Percentiles rank a stretch among this genome's conserved stretches.
phyloP scores from a whole-genome alignment of 30 jellyfish, hydroid and myxozoan genomes.

The Turritopsis dohrnii region DNA sequence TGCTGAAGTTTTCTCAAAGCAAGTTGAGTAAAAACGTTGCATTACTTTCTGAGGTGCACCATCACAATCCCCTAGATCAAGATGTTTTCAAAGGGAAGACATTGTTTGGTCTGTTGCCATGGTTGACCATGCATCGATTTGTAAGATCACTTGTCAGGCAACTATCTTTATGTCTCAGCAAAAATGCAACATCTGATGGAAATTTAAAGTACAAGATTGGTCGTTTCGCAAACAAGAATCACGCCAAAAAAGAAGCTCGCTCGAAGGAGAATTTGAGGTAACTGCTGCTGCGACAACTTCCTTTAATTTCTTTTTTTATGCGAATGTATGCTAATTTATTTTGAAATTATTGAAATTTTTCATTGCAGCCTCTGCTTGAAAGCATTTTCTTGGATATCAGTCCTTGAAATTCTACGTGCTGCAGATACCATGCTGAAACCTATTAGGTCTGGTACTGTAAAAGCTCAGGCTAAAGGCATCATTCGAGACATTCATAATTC shows the following conservation, averaged over 20 bases:
- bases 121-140: slow-evolving; percentile 56
- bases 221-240: slow-evolving; percentile 41
- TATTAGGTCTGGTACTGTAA: slow-evolving; percentile 66
- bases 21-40: slow-evolving; percentile 24
- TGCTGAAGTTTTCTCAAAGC: slow-evolving; percentile 3
- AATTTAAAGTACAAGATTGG: slow-evolving; percentile 56
- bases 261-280: slow-evolving; percentile 42
- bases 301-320: background rate
- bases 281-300: slow-evolving; percentile 23
- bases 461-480: slow-evolving; percentile 88
- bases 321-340: background rate
- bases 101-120: slow-evolving; percentile 17
- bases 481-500: slow-evolving; percentile 39
- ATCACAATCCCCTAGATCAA: slow-evolving; percentile 20
- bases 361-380: slow-evolving; percentile 56
- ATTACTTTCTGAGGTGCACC: slow-evolving; percentile 19
- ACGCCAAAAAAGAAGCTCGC: slow-evolving; percentile 33
- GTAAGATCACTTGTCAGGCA: slow-evolving; percentile 78
- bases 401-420: slow-evolving; percentile 70
- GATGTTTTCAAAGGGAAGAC: slow-evolving; percentile 12
- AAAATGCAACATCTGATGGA: slow-evolving; percentile 39
- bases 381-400: slow-evolving; percentile 88
- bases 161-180: slow-evolving; percentile 56
- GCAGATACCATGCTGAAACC: slow-evolving; percentile 71
- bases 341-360: background rate